Evolutionary conservation across 2,113 vertebrate genomes (phyloP).

Genomic region (Rousettus leschenaultii): DNA sequence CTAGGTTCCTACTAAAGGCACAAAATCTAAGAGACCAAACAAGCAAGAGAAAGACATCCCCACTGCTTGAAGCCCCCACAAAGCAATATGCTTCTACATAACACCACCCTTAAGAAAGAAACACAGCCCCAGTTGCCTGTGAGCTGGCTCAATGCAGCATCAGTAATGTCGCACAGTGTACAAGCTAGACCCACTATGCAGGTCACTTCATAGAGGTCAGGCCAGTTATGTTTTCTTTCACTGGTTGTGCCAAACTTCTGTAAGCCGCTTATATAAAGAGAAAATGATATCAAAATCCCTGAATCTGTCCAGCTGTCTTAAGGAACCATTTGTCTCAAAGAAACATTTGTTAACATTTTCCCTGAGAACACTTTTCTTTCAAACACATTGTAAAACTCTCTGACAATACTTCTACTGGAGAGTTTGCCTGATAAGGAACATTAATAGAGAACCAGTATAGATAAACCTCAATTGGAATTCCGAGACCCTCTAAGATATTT

Average conservation of each 20-base stretch:
- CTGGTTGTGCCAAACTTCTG: not conserved
- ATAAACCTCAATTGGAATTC: not conserved
- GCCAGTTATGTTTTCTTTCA: not conserved
- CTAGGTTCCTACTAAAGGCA: not conserved
- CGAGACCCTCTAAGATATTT: not conserved
- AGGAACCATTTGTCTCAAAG: not conserved
- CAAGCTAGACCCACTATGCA: not conserved
- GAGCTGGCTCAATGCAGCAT: not conserved
- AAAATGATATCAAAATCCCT: not conserved
- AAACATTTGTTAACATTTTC: not conserved
- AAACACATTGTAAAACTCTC: not conserved
- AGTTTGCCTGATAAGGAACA: not conserved
- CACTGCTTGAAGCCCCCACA: not conserved
- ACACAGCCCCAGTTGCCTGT: not conserved
- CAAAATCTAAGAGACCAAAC: not conserved
- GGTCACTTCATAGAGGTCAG: not conserved
- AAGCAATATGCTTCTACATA: not conserved
- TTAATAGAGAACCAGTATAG: not conserved
- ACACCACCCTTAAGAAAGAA: not conserved
- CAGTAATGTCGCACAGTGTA: not conserved
- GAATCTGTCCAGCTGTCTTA: not conserved
- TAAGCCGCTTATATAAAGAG: not conserved
- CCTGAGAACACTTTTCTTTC: not conserved
- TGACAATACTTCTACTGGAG: not conserved
- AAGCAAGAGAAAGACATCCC: not conserved